A percentile compares a stretch with the other conserved stretches of the same genome.
phyloP scores from a whole-genome alignment of 1,140 invertebrate species.

The Chelonus insularis region DNA sequence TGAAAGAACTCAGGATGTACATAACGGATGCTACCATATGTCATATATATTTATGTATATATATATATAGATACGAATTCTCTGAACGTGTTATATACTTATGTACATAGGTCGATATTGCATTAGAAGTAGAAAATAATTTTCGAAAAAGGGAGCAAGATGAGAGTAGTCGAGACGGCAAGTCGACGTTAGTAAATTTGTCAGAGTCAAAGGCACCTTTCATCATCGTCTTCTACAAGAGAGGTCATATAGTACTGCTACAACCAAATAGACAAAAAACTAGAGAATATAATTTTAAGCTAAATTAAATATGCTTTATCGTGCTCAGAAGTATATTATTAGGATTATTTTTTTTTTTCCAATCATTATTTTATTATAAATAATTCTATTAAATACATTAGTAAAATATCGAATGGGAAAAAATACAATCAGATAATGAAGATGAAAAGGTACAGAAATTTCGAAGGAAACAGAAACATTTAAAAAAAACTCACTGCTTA shows the following conservation, averaged over 20 bases:
- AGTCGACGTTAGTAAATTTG: constrained; percentile 25
- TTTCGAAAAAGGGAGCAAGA: constrained; percentile 20
- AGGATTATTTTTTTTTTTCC: too few relatives aligned
- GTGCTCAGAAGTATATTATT: not conserved
- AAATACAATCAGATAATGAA: too few relatives aligned
- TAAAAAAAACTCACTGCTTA: too few relatives aligned
- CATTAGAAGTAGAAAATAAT: constrained; percentile 34
- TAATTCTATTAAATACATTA: too few relatives aligned
- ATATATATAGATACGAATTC: not conserved
- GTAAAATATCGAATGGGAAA: too few relatives aligned
- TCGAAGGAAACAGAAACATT: too few relatives aligned
- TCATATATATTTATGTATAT: not conserved
- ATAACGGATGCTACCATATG: too few relatives aligned
- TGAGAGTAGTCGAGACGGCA: not conserved
- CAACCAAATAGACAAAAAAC: constrained; percentile 4
- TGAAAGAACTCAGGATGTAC: too few relatives aligned
- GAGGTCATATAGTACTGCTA: constrained; percentile 15
- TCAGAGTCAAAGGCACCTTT: constrained; percentile 23
- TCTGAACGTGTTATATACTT: not conserved
- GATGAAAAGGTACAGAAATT: too few relatives aligned
- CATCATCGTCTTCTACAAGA: constrained; percentile 25
- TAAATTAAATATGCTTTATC: not conserved
- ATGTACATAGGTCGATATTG: constrained; percentile 25
- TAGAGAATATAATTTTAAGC: not conserved
- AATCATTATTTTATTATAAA: too few relatives aligned